Percentiles rank a stretch among this genome's conserved stretches.
phyloP scores from a whole-genome alignment of 2,888 invertebrate species.

The Anagyrus pseudococci region DNA sequence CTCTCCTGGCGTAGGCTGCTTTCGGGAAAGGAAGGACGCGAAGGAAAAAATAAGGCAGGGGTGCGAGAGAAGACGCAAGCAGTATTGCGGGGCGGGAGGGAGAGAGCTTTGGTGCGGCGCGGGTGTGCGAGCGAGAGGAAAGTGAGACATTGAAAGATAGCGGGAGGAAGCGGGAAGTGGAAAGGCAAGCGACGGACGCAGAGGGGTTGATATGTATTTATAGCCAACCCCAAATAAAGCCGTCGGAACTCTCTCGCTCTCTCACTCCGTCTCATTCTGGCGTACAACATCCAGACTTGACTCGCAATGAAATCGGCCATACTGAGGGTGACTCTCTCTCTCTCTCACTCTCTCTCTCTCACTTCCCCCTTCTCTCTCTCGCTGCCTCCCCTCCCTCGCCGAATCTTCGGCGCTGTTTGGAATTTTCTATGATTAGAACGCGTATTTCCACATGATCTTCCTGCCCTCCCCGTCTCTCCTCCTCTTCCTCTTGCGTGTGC shows the following conservation, averaged over 20 bases:
- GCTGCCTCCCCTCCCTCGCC: conserved; percentile 25
- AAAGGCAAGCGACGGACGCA: conserved; percentile 35
- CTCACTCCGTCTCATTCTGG: not conserved
- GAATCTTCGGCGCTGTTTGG: conserved; percentile 24
- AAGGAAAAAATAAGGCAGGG: too few relatives aligned
- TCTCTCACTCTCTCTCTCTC: conserved; percentile 24
- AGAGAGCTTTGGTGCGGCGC: too few relatives aligned
- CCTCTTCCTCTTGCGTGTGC: not conserved
- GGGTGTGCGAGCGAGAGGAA: conserved; percentile 18
- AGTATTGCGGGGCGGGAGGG: too few relatives aligned
- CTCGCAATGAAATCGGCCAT: conserved; percentile 29
- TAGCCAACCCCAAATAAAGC: conserved; percentile 41
- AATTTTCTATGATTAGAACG: conserved; percentile 58
- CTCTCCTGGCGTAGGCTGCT: too few relatives aligned
- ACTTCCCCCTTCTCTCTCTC: conserved; percentile 8
- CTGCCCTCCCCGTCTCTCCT: not conserved
- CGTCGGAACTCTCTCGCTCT: conserved; percentile 25
- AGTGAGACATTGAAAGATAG: conserved; percentile 40
- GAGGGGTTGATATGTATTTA: conserved; percentile 42
- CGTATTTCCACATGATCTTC: conserved; percentile 55
- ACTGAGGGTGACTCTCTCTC: conserved; percentile 20
- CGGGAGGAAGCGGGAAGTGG: conserved; percentile 39
- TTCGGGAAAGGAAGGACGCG: too few relatives aligned
- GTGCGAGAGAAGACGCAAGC: too few relatives aligned
- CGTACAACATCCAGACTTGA: conserved; percentile 22